Evolutionary conservation across 1,140 invertebrate genomes (phyloP), one percentile per base, ranked within the genome.

Genomic region (Coelopa frigida): DNA sequence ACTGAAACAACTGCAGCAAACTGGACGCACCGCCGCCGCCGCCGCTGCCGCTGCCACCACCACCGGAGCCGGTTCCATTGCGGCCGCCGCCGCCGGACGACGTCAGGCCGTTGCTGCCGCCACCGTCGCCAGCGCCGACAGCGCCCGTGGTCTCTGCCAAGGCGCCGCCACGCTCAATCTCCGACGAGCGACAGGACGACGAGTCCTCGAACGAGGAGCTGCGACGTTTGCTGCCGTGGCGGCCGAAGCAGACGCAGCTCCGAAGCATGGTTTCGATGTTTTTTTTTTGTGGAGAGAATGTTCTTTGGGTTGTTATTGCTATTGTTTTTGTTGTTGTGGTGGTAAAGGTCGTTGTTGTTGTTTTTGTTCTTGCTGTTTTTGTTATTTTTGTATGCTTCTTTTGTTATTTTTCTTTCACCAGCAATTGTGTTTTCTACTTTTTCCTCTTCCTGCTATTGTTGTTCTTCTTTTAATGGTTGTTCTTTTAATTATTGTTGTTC

Each of bases 131-230:
- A 37, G 17, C 35, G 41, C 37, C 40, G 46, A 21, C 57, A 52
- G 8, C 58, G 50, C 52, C 39, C 12, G 59, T 61, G 38, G 40
- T 57, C 51, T 55, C 52, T 56, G 53, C 54, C 46, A 52, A 55
- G 51, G 57, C 55, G 37, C 57, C 56, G 44, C 58, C 58, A 38
- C 68, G 53, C 49, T 78, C 76, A 44, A 77, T 72, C 65, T 78
- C 75, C 27, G 76, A 77, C 48, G 75, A 76, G 20, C 76, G 68
- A 54, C 77, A 78, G 17, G 77, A 77, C 11, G 77, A 78, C 26
- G 75, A 75, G 53, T 77, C 75, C 56, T 78, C 75, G 44, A 60
- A 56, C 36, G 61, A 65, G 50, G 66, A 69, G 46, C 63, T 58
- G 48, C 66, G 65, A 33, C 66, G 61, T 52, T 69, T 61, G 42